Evolutionary conservation across 2,888 invertebrate species (phyloP).

Genomic region (Graphium colonna): DNA sequence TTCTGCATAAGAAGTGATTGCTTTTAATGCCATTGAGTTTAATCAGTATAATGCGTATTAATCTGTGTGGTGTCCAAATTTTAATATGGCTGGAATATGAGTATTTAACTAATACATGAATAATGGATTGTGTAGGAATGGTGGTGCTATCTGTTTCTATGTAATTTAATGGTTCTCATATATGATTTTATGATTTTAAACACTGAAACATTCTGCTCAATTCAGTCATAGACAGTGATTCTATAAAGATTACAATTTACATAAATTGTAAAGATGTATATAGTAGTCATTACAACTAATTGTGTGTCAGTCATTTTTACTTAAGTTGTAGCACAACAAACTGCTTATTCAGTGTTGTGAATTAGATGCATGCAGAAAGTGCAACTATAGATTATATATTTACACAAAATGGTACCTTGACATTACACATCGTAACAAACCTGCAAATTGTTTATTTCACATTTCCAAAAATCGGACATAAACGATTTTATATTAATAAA

Average conservation of each 20-base stretch:
- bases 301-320: constrained; percentile 25
- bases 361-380: constrained; percentile 10
- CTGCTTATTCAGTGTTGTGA: constrained; percentile 5
- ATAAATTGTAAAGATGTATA: constrained; percentile 18
- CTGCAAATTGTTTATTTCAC: no score
- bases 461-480: neutral
- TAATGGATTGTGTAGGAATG: constrained; percentile 49
- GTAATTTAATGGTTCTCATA: constrained; percentile 36
- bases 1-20: constrained; percentile 9
- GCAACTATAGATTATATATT: constrained; percentile 36
- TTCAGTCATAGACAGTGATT: constrained; percentile 21
- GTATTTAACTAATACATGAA: constrained; percentile 15
- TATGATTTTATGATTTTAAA: constrained; percentile 12
- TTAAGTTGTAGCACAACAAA: constrained; percentile 20
- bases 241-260: constrained; percentile 17
- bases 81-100: constrained; percentile 19
- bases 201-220: constrained; percentile 15
- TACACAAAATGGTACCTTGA: constrained; percentile 34
- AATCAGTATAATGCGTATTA: constrained; percentile 5
- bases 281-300: constrained; percentile 18
- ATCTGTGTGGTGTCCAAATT: constrained; percentile 1
- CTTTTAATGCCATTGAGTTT: constrained; percentile 1
- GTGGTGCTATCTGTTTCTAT: constrained; percentile 70
- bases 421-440: no score
- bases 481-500: constrained; percentile 4